These are phyloP conservation scores for Oxyruncus cristatus DNA, from an alignment of 2,113 vertebrate species.

Conservation along the genomic window DNA sequence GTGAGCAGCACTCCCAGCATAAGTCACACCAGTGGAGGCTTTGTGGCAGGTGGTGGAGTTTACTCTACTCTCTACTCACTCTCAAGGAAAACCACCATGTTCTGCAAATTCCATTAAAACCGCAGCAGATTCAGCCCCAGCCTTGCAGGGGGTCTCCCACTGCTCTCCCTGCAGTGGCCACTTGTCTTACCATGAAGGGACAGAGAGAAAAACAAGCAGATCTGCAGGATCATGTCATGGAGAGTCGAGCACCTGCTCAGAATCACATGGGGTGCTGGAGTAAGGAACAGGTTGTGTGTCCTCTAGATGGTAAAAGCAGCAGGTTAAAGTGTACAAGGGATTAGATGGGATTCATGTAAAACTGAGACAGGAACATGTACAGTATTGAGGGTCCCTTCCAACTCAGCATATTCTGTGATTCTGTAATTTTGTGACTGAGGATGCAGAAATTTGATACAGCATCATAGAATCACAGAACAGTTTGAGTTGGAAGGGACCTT, in stretches of 20 bases:
- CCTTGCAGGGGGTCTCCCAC: neutral
- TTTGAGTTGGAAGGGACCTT: neutral
- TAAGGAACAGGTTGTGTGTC: fast-evolving
- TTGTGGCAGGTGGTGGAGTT: neutral
- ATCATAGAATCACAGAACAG: neutral
- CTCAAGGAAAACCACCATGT: neutral
- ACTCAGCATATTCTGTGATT: neutral
- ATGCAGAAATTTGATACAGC: neutral
- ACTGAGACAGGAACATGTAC: neutral
- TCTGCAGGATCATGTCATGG: neutral
- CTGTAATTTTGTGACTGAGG: neutral
- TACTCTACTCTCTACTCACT: no score
- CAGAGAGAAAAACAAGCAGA: neutral
- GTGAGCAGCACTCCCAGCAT: neutral
- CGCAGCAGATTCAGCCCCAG: neutral
- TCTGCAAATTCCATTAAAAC: neutral
- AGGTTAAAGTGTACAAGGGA: neutral
- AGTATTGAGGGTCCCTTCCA: neutral
- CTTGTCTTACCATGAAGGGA: neutral
- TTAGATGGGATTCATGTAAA: neutral
- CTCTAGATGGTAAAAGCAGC: neutral
- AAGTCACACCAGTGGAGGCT: neutral
- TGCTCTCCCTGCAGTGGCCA: neutral
- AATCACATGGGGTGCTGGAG: neutral
- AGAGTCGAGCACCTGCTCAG: neutral